These are phyloP conservation scores for Chaetura pelagica DNA, from an alignment of 2,113 vertebrate genomes.

Conservation along the genomic window DNA sequence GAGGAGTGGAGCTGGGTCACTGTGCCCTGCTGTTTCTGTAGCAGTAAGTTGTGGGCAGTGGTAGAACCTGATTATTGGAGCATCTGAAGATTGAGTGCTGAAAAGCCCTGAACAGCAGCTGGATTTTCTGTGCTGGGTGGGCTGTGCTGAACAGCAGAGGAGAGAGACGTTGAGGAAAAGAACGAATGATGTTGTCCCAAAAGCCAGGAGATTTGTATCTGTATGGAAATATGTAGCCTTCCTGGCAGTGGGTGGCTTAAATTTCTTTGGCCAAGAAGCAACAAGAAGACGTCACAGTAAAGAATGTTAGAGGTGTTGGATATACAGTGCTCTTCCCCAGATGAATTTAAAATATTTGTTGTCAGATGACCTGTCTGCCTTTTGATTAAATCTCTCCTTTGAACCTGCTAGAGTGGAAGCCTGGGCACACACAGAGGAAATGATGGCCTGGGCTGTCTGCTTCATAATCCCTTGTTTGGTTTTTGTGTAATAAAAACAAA, in stretches of 20 bases:
- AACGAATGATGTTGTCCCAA: not conserved
- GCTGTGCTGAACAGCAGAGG: not conserved
- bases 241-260: not conserved
- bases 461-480: conserved; percentile 21
- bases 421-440: not conserved
- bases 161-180: not conserved
- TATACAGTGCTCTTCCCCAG: not conserved
- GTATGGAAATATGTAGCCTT: not conserved
- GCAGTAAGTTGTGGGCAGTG: rapidly evolving
- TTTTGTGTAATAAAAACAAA: conserved; percentile 21
- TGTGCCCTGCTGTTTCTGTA: not conserved
- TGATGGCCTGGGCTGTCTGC: conserved; percentile 4
- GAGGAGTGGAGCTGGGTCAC: not conserved
- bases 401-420: not conserved
- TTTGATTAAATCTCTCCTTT: not conserved
- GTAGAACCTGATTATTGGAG: not conserved
- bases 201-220: not conserved
- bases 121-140: not conserved
- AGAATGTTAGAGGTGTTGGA: not conserved
- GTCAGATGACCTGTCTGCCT: not conserved
- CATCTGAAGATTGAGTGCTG: not conserved
- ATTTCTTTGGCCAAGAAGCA: not conserved
- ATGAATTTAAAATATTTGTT: not conserved
- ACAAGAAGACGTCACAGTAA: not conserved
- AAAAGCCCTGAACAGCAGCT: not conserved